These are phyloP conservation scores for Cynaeus angustus DNA, from an alignment of 2,888 invertebrate genomes.

Conservation along the genomic window DNA sequence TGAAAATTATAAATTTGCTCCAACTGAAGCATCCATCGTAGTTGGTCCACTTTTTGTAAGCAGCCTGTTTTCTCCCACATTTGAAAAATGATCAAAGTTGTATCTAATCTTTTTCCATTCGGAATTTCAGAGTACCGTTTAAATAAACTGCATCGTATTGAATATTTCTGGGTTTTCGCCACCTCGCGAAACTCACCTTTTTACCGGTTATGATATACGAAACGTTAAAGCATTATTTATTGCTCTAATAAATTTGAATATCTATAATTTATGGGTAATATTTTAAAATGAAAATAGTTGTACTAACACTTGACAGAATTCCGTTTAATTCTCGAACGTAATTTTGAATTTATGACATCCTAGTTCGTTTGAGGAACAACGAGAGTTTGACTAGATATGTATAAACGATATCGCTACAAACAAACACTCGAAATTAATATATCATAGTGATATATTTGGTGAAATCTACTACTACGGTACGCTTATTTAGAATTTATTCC, in stretches of 20 bases:
- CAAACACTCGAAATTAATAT: constrained; percentile 49
- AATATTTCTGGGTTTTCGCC: constrained; percentile 13
- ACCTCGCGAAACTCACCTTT: background rate
- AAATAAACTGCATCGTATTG: constrained; percentile 33
- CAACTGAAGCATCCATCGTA: constrained; percentile 4
- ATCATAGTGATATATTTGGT: constrained; percentile 49
- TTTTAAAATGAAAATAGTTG: constrained; percentile 28
- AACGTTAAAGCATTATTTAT: constrained; percentile 40
- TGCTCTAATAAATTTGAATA: constrained; percentile 41
- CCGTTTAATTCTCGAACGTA: constrained; percentile 33
- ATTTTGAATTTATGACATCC: constrained; percentile 41
- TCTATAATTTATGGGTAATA: constrained; percentile 38
- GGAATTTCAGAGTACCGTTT: constrained; percentile 8
- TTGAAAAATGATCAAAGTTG: constrained; percentile 26
- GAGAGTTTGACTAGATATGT: constrained; percentile 41
- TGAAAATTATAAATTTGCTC: constrained; percentile 22
- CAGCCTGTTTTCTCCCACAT: constrained; percentile 19
- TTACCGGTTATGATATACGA: constrained; percentile 26
- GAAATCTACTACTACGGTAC: constrained; percentile 46
- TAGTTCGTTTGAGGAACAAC: constrained; percentile 33
- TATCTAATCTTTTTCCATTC: constrained; percentile 15
- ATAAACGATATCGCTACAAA: constrained; percentile 47
- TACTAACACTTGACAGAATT: constrained; percentile 26
- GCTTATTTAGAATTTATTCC: constrained; percentile 56
- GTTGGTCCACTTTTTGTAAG: constrained; percentile 18